Evolutionary conservation across 2,888 invertebrate genomes (phyloP).

Genomic region (Drosophila anceps): DNA sequence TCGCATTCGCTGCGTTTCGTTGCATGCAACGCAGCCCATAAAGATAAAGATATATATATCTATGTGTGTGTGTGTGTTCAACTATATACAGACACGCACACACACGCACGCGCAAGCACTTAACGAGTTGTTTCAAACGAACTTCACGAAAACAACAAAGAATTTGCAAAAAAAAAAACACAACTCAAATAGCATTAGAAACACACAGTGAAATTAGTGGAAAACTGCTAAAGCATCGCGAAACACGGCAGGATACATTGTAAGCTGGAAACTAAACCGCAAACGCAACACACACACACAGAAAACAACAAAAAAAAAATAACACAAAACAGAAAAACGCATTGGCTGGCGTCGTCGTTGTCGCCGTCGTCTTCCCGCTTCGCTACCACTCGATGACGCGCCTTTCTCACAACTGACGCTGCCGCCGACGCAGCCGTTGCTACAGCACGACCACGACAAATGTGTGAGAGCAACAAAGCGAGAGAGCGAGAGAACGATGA

Average conservation of each 20-base stretch:
- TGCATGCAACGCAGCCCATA: constrained; percentile 38
- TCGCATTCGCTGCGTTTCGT: constrained; percentile 57
- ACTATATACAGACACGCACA: background rate
- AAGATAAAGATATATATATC: constrained; percentile 8
- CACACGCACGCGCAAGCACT: constrained; percentile 8
- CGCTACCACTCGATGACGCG: constrained; percentile 48
- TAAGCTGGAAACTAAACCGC: constrained; percentile 38
- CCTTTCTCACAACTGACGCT: constrained; percentile 61
- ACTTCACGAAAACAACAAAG: constrained; percentile 9
- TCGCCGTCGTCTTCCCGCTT: constrained; percentile 40
- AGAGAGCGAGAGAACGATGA: constrained; percentile 35
- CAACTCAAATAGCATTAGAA: constrained; percentile 19
- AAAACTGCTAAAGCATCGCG: constrained; percentile 11
- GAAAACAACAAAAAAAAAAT: constrained; percentile 25
- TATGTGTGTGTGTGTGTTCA: constrained; percentile 13
- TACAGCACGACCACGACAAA: constrained; percentile 44
- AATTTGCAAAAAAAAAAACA: background rate
- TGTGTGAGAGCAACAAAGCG: constrained; percentile 17
- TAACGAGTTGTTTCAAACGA: background rate
- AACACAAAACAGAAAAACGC: constrained; percentile 44
- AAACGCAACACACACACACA: constrained; percentile 33
- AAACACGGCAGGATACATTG: constrained; percentile 19
- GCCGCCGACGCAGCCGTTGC: constrained; percentile 56
- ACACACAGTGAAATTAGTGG: constrained; percentile 2
- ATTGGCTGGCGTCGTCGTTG: constrained; percentile 29